phyloP scores from a whole-genome alignment of 2,113 vertebrate genomes.

The Ceuthmochares aereus region DNA sequence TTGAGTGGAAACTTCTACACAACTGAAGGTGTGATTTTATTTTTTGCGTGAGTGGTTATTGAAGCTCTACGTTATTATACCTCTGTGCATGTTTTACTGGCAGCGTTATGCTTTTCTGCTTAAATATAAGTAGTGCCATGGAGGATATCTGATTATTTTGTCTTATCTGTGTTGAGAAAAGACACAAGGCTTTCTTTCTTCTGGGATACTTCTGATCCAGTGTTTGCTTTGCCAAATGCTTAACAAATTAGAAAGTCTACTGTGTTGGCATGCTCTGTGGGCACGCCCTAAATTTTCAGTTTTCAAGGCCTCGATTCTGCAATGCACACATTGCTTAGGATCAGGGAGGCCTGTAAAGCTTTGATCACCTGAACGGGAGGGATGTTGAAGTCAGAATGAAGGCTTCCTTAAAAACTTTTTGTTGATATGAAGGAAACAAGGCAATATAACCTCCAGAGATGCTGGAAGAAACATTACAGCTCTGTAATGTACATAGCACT shows the following conservation, averaged over 20 bases:
- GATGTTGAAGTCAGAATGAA: background rate
- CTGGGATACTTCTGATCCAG: background rate
- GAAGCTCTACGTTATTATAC: background rate
- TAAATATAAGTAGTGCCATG: background rate
- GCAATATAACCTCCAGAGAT: background rate
- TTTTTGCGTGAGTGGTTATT: background rate
- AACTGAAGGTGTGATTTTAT: background rate
- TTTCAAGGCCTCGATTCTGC: background rate
- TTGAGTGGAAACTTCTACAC: background rate
- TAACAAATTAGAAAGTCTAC: slow-evolving; percentile 40
- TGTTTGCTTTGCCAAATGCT: slow-evolving; percentile 1
- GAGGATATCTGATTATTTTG: background rate
- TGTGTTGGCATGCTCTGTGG: background rate
- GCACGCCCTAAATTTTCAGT: background rate
- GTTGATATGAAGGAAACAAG: background rate
- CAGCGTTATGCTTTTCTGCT: background rate
- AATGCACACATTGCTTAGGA: background rate
- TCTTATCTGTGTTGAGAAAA: background rate
- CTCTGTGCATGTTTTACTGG: background rate
- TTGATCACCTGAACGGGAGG: background rate
- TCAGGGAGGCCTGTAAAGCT: background rate
- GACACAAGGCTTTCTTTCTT: slow-evolving; percentile 1
- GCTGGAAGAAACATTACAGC: background rate
- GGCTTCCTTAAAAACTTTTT: background rate
- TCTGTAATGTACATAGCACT: background rate